phyloP scores from a whole-genome alignment of 2,888 invertebrate species.

The Petrophora chlorosata region DNA sequence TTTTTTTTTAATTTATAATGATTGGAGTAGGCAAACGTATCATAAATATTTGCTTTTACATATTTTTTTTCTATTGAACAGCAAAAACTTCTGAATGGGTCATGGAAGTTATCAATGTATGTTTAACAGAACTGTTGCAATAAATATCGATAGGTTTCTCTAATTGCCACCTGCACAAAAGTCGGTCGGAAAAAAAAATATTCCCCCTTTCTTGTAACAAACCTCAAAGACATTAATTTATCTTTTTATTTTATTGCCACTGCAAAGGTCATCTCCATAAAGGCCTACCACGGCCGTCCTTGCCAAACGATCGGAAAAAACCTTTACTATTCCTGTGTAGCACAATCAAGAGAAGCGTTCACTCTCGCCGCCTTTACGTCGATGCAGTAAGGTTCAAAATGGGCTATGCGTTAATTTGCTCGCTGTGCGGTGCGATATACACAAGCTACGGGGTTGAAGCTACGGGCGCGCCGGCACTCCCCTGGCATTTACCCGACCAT shows the following conservation, averaged over 20 bases:
- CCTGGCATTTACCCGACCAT: conserved; percentile 81
- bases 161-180: conserved; percentile 19
- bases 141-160: too few species aligned
- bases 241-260: conserved; percentile 23
- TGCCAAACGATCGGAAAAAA: conserved; percentile 32
- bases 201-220: conserved; percentile 19
- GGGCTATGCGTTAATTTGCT: neutral
- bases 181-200: too few species aligned
- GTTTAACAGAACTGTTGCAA: too few species aligned
- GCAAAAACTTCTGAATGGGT: too few species aligned
- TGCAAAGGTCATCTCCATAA: conserved; percentile 26
- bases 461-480: conserved; percentile 74
- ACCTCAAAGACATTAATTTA: conserved; percentile 12
- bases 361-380: neutral
- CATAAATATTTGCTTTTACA: too few species aligned
- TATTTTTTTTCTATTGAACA: too few species aligned
- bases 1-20: too few species aligned
- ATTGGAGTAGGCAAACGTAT: too few species aligned
- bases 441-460: conserved; percentile 49
- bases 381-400: neutral
- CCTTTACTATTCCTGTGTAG: conserved; percentile 8
- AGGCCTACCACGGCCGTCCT: conserved; percentile 30
- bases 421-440: conserved; percentile 47
- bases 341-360: neutral
- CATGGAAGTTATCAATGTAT: too few species aligned